Evolutionary conservation across 2,888 invertebrate species (phyloP), one percentile per base, ranked within the genome.

Genomic region (Unio pictorum): DNA sequence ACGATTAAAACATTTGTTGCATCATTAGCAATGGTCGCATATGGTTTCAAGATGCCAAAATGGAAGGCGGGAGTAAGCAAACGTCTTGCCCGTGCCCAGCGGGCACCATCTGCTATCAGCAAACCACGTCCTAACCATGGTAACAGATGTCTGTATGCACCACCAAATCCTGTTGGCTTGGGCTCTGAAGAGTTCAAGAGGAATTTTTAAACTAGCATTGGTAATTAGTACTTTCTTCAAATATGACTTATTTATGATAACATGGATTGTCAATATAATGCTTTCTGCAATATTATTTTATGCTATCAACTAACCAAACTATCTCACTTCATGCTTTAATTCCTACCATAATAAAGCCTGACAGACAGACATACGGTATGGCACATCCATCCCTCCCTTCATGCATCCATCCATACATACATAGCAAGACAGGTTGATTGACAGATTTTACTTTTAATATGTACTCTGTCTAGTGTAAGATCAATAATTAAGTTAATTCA

Each of bases 71-170:
- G 34, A 8, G 34, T 34, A 8, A 34, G 34, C 34, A 34, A 7
- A 6, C 34, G 34, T 34, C 34, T 34, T 34, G 34, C 7, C 34
- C 34, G 34, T 1, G 34, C 34, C 34, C 78, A 79, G 18, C 64
- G 61, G 30, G 66, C n/a, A 3, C 78, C 77, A 45, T 73, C 72
- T 20, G 68, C 55, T 15, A 79, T 57, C 23, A 79, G 62, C 54
- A 79, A 64, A 1, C 79, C 79, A 54, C 73, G 74, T 4, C 78
- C 78, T n/a, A 77, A 64, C 74, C 77, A 77, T 4, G 75, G 73
- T 30, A 71, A 26, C 61, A 34, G 8, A 7, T 34, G 34, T 34
- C 34, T 34, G 7, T 34, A 34, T 34, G 7, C 34, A 34, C 34
- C 34, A 1, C 34, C 34, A 34, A 7, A 34, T 34, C 7, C 8